These are phyloP conservation scores for Bruchidius siliquastri DNA, from an alignment of 2,888 invertebrate genomes.

Conservation along the genomic window DNA sequence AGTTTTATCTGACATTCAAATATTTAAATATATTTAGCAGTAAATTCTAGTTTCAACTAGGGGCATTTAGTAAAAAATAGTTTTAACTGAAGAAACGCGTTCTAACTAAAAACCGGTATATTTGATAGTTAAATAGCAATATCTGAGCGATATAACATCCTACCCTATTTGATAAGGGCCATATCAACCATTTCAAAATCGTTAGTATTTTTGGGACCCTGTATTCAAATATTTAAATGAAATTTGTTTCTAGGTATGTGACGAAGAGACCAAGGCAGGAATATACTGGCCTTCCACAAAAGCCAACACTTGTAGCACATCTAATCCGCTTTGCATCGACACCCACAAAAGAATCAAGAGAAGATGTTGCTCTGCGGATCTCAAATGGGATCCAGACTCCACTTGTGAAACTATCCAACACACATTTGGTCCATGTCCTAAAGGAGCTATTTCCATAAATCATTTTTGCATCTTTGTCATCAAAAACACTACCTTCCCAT, in stretches of 20 bases:
- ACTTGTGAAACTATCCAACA: conserved; percentile 16
- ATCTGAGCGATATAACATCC: too few species aligned
- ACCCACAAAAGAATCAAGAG: conserved; percentile 11
- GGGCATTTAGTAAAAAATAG: too few species aligned
- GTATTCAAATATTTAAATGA: neutral
- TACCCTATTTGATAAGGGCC: too few species aligned
- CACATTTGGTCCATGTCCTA: conserved; percentile 24
- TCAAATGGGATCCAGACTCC: conserved; percentile 19
- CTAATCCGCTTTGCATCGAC: conserved; percentile 16
- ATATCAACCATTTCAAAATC: too few species aligned
- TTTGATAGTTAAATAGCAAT: too few species aligned
- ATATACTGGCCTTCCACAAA: neutral
- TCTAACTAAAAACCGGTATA: too few species aligned
- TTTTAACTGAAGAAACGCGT: too few species aligned
- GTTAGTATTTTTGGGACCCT: too few species aligned
- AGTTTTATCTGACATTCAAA: too few species aligned
- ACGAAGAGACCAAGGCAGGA: neutral
- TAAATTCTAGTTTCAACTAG: too few species aligned
- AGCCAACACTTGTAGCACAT: conserved; percentile 7
- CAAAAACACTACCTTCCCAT: conserved; percentile 22
- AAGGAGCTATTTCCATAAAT: conserved; percentile 5
- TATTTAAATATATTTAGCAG: too few species aligned
- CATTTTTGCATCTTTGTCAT: conserved; percentile 21
- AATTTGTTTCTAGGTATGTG: neutral
- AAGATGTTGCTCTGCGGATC: conserved; percentile 14